These are phyloP conservation scores for Oncorhynchus tshawytscha DNA, from an alignment of 2,113 vertebrate genomes.

Conservation along the genomic window DNA sequence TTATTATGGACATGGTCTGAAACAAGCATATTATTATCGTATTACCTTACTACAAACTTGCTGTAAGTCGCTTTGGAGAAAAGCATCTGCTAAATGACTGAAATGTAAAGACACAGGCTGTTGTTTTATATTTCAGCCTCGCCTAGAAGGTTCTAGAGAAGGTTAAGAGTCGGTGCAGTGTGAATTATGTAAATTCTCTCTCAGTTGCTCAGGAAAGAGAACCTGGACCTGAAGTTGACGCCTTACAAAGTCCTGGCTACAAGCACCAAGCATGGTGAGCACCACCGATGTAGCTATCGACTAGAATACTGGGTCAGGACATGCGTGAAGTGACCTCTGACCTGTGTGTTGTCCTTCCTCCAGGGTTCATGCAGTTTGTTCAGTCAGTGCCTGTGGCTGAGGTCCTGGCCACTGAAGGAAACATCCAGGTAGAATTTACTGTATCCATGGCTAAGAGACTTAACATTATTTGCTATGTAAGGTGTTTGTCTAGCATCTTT, in stretches of 20 bases:
- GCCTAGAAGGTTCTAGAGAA: too few relatives aligned
- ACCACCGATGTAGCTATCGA: neutral
- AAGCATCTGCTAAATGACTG: too few relatives aligned
- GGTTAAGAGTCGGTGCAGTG: too few relatives aligned
- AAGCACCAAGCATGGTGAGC: constrained; percentile 94
- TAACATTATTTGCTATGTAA: too few relatives aligned
- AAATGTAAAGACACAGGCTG: neutral
- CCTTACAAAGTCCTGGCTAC: constrained; percentile 98
- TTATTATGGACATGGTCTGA: neutral
- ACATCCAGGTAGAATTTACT: constrained; percentile 86
- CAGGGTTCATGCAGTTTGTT: constrained; percentile 99
- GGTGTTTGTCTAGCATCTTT: too few relatives aligned
- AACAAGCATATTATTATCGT: neutral
- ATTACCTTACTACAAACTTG: neutral
- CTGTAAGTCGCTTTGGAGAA: neutral
- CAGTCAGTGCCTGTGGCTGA: constrained; percentile 97
- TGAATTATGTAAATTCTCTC: neutral
- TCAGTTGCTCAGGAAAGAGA: constrained; percentile 94
- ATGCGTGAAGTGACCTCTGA: neutral
- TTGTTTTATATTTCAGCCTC: too few relatives aligned
- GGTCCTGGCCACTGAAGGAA: constrained; percentile 95
- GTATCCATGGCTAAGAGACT: too few relatives aligned
- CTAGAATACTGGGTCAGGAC: neutral
- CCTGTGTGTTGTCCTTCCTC: neutral
- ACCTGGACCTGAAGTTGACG: constrained; percentile 94